phyloP scores from a whole-genome alignment of 2,113 vertebrate genomes.

The Heloderma charlesbogerti region DNA sequence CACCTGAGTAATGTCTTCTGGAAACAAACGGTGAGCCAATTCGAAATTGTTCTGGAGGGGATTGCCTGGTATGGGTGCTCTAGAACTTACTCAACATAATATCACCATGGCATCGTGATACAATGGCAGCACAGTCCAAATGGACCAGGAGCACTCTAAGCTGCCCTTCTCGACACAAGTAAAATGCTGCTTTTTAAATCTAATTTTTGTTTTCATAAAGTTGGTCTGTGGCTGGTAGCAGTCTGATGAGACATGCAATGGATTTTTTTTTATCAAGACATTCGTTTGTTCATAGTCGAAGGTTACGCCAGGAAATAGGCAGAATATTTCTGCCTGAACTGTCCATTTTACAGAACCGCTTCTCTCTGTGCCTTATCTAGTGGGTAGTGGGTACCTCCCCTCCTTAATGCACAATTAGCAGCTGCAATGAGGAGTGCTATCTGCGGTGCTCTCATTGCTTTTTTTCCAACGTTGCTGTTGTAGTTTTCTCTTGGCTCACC shows the following conservation, averaged over 20 bases:
- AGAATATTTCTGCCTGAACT: constrained; percentile 5
- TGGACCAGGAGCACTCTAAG: not conserved
- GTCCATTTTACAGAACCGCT: not conserved
- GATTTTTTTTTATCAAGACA: not conserved
- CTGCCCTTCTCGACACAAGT: not conserved
- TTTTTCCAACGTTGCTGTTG: not conserved
- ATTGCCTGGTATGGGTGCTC: not conserved
- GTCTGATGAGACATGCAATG: not conserved
- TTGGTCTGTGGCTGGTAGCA: not conserved
- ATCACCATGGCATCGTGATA: not conserved
- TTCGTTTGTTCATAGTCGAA: not conserved
- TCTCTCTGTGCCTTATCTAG: not conserved
- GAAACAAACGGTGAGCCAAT: not conserved
- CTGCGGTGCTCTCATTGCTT: not conserved
- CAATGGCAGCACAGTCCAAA: not conserved
- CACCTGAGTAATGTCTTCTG: not conserved
- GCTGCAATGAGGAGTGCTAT: not conserved
- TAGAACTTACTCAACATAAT: not conserved
- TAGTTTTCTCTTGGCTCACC: not conserved
- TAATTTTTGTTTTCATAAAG: not conserved
- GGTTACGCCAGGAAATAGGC: constrained; percentile 8
- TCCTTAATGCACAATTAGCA: constrained; percentile 16
- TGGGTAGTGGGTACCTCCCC: not conserved
- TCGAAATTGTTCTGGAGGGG: not conserved
- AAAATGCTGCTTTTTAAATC: not conserved